Percentiles rank a stretch among this genome's conserved stretches.
Conservation (phyloP, 2,113 vertebrate genomes). For the Camarhynchus parvulus region DNA sequence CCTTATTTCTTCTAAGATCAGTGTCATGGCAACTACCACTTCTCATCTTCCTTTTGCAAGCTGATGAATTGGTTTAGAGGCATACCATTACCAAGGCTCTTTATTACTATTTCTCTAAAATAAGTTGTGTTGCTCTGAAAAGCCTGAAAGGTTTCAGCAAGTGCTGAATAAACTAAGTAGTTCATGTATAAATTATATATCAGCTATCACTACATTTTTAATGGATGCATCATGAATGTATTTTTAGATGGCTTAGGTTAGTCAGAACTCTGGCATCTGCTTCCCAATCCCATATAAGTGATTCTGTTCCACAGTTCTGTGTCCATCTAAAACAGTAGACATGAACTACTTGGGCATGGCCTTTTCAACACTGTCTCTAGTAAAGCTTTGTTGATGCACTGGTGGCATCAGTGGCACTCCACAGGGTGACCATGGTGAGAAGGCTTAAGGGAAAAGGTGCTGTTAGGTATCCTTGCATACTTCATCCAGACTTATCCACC, state of each 20-base stretch:
- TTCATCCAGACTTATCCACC: not conserved
- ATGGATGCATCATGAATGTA: not conserved
- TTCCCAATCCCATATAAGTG: not conserved
- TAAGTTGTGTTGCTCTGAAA: slow-evolving; percentile 2
- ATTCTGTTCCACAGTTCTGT: not conserved
- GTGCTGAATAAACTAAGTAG: slow-evolving; percentile 34
- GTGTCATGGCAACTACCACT: slow-evolving; percentile 46
- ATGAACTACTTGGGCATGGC: not conserved
- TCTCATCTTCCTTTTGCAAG: slow-evolving; percentile 11
- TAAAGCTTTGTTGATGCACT: not conserved
- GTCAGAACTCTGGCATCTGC: not conserved
- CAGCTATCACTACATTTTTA: slow-evolving; percentile 55
- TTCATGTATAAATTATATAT: slow-evolving; percentile 63
- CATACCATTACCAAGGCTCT: not conserved
- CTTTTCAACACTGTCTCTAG: not conserved
- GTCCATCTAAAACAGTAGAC: not conserved
- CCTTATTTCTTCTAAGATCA: slow-evolving; percentile 25
- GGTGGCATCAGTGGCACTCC: not conserved
- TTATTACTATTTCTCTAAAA: slow-evolving; percentile 32
- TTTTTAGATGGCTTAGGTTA: slow-evolving; percentile 43
- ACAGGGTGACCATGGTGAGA: not conserved
- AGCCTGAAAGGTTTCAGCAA: slow-evolving; percentile 12
- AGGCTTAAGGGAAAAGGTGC: not conserved
- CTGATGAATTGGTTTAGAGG: not conserved
- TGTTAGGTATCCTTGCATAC: rapidly evolving